Percentiles rank a stretch among this genome's conserved stretches.
Conservation (phyloP, 2,113 vertebrate species). For the Coracopsis vasa region DNA sequence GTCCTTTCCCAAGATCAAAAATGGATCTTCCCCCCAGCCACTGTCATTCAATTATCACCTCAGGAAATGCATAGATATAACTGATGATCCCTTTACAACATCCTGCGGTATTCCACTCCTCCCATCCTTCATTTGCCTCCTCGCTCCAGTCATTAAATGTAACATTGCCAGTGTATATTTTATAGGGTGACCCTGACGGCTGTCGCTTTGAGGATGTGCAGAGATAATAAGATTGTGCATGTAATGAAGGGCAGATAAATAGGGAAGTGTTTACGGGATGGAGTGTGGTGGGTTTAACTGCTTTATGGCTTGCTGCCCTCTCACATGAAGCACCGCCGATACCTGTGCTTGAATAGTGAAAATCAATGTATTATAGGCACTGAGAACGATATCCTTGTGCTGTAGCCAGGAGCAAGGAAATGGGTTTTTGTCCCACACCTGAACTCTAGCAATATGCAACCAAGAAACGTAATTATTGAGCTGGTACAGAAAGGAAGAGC, state of each 20-base stretch:
- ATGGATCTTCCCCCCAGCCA: conserved; percentile 77
- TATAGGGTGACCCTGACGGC: conserved; percentile 77
- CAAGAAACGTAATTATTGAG: neutral
- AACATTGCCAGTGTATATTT: conserved; percentile 72
- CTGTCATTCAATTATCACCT: conserved; percentile 80
- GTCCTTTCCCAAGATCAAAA: conserved; percentile 70
- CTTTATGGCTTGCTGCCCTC: conserved; percentile 41
- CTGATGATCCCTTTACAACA: conserved; percentile 74
- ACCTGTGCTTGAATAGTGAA: neutral
- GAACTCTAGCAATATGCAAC: neutral
- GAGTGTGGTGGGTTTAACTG: conserved; percentile 42
- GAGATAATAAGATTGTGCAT: conserved; percentile 76
- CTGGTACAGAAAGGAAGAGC: neutral
- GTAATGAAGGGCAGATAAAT: conserved; percentile 76
- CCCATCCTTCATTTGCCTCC: conserved; percentile 67
- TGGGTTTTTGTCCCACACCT: neutral
- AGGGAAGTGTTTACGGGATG: conserved; percentile 70
- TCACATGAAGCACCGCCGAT: neutral
- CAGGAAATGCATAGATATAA: conserved; percentile 75
- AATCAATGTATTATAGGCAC: neutral
- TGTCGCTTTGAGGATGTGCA: conserved; percentile 74
- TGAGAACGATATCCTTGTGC: neutral
- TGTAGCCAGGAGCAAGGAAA: neutral
- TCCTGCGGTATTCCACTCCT: conserved; percentile 41
- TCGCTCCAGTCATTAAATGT: conserved; percentile 67